phyloP scores from a whole-genome alignment of 1,140 invertebrate species.

The Bombus balteatus region DNA sequence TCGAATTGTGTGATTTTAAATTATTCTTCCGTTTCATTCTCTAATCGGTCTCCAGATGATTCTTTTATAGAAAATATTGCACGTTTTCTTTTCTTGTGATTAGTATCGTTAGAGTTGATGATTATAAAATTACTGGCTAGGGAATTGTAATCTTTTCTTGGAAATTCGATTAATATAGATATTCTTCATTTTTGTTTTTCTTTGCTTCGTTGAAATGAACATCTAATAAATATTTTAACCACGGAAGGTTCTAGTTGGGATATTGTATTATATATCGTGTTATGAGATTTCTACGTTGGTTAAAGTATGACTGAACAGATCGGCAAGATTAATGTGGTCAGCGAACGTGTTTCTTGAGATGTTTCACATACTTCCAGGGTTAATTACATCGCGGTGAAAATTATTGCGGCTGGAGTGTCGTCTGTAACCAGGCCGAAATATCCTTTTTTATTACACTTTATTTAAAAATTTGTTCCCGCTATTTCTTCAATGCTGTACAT shows the following conservation, averaged over 20 bases:
- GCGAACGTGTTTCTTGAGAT: conserved; percentile 80
- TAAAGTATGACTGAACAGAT: conserved; percentile 68
- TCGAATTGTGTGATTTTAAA: background rate
- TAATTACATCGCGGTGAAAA: conserved; percentile 77
- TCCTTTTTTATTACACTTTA: background rate
- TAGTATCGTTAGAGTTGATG: no score
- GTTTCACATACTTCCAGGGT: conserved; percentile 79
- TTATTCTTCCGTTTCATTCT: background rate
- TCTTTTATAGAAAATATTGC: no score
- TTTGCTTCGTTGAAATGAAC: background rate
- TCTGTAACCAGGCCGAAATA: background rate
- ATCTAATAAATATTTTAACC: background rate
- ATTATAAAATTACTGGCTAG: no score
- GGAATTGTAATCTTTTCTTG: no score
- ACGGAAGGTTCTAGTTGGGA: no score
- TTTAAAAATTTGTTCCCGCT: background rate
- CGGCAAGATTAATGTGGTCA: conserved; percentile 79
- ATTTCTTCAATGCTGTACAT: no score
- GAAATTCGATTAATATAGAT: no score
- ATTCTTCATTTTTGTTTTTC: no score
- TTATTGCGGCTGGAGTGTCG: conserved; percentile 68
- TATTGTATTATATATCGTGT: conserved; percentile 6
- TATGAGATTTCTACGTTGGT: conserved; percentile 34
- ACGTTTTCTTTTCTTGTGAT: no score
- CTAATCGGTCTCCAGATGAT: no score